Evolutionary conservation across 2,797 vertebrate species (phyloP).

Genomic region (Spinus olivaceus): DNA sequence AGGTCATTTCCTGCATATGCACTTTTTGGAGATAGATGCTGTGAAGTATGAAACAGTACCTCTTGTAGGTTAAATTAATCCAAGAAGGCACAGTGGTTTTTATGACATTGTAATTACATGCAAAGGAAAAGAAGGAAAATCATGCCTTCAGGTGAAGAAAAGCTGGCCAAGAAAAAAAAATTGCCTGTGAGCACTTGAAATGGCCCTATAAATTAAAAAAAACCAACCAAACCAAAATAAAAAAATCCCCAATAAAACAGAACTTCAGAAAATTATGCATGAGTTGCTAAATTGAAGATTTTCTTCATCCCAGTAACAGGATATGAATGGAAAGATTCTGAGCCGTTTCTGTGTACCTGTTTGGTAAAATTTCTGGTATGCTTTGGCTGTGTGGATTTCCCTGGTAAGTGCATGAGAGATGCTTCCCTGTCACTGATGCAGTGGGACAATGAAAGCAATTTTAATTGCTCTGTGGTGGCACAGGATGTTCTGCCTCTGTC

Average conservation of each 20-base stretch:
- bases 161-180: not conserved
- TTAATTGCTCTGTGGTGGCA: not conserved
- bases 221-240: not conserved
- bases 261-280: not conserved
- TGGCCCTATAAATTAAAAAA: not conserved
- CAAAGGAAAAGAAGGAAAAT: not conserved
- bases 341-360: not conserved
- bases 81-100: not conserved
- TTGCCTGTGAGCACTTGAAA: not conserved
- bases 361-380: not conserved
- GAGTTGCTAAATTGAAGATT: not conserved
- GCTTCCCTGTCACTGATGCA: not conserved
- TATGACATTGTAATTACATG: not conserved
- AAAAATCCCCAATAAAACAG: not conserved
- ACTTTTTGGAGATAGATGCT: constrained; percentile 5
- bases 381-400: not conserved
- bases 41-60: not conserved
- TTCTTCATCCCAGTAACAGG: not conserved
- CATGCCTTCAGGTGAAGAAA: not conserved
- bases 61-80: not conserved
- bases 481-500: not conserved
- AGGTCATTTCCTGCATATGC: not conserved
- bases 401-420: not conserved
- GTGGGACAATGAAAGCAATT: not conserved
- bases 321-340: not conserved